Percentiles rank a stretch among this genome's conserved stretches.
Conservation (phyloP, 2,888 invertebrate species). For the Hirtodrosophila duncani region DNA sequence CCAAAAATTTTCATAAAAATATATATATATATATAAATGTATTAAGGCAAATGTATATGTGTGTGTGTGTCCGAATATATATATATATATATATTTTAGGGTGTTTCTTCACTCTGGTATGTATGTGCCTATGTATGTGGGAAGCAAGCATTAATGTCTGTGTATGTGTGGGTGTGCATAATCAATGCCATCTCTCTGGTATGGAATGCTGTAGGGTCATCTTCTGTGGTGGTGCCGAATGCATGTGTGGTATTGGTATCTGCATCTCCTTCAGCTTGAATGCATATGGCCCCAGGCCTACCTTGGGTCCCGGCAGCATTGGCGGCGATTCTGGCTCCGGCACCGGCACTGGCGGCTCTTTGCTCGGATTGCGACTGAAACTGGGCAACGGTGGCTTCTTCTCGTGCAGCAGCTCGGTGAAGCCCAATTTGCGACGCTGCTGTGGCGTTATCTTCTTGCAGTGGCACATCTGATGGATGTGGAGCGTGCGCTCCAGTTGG, state of each 20-base stretch:
- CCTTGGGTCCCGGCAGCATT: too few species aligned
- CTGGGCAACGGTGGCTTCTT: conserved; percentile 58
- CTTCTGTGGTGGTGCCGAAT: too few species aligned
- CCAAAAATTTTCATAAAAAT: too few species aligned
- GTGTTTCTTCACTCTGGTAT: too few species aligned
- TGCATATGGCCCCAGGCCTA: too few species aligned
- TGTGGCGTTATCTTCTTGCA: conserved; percentile 59
- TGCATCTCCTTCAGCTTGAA: too few species aligned
- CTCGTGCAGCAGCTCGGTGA: conserved; percentile 55
- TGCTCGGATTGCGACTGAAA: conserved; percentile 23
- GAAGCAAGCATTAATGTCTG: too few species aligned
- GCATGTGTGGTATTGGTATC: too few species aligned
- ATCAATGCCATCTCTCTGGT: too few species aligned
- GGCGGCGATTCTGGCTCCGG: background rate
- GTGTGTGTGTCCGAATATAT: background rate
- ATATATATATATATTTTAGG: background rate
- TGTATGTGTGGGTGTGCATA: too few species aligned
- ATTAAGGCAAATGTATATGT: background rate
- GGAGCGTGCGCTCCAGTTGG: conserved; percentile 53
- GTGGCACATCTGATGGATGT: conserved; percentile 55
- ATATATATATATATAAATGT: background rate
- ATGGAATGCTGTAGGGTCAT: too few species aligned
- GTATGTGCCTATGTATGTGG: too few species aligned
- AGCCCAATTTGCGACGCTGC: conserved; percentile 51
- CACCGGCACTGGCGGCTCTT: background rate